Conservation (phyloP, 1,140 invertebrate genomes). For the Hylaeus volcanicus region DNA sequence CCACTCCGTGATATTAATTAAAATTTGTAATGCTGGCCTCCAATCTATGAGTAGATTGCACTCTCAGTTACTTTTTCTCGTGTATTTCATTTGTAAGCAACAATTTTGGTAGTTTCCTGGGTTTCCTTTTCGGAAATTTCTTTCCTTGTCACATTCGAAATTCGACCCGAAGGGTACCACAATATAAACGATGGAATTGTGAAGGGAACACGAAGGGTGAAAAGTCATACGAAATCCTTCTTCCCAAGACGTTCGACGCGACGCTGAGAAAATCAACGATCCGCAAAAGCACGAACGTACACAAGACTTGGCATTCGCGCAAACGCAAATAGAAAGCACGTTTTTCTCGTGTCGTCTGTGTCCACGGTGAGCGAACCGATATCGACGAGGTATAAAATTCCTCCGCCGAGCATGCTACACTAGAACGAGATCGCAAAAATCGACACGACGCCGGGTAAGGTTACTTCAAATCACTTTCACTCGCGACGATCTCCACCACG, state of each 20-base stretch:
- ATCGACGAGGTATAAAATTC: not conserved
- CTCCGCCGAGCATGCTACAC: conserved; percentile 22
- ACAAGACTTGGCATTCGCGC: not conserved
- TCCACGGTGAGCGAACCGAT: not conserved
- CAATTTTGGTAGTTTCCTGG: too few relatives aligned
- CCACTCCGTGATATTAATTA: too few relatives aligned
- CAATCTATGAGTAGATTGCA: too few relatives aligned
- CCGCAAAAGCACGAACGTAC: not conserved
- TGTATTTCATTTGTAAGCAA: too few relatives aligned
- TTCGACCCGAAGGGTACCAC: too few relatives aligned
- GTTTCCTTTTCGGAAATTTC: too few relatives aligned
- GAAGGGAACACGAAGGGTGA: not conserved
- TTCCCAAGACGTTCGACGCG: not conserved
- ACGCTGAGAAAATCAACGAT: too few relatives aligned
- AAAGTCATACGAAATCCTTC: not conserved
- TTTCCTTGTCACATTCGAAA: too few relatives aligned
- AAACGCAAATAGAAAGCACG: not conserved
- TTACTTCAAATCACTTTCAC: conserved; percentile 8
- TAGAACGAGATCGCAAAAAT: conserved; percentile 14
- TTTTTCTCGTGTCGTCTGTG: not conserved
- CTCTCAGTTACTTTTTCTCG: too few relatives aligned
- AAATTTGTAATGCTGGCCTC: too few relatives aligned
- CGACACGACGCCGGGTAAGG: conserved; percentile 47
- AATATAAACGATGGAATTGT: too few relatives aligned
- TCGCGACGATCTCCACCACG: conserved; percentile 37